Evolutionary conservation across 2,888 invertebrate genomes (phyloP), one percentile per base, ranked within the genome.

Genomic region (Scaptomyza caliginosa): DNA sequence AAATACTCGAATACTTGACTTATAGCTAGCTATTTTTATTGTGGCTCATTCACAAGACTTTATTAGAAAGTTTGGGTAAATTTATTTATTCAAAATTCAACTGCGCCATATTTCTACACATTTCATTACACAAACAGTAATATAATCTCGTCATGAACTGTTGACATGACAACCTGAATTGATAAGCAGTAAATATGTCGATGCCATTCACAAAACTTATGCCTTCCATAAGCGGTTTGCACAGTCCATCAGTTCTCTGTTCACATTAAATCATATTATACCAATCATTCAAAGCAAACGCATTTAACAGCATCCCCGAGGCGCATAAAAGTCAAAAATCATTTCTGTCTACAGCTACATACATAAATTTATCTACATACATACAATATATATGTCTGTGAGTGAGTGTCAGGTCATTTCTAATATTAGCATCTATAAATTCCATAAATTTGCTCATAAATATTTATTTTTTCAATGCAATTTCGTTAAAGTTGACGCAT

Each of bases 381-480:
- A n/a, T n/a, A n/a, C n/a, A n/a, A n/a, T 46, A 10, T 51, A 4
- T 48, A 21, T 42, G 48, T 69, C 54, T 81, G 63, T 71, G 59
- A 62, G 46, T 54, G 50, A n/a, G 23, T 52, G 62, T 40, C 30
- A 55, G 60, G 74, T 71, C 74, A 62, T 59, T 60, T 77, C 71
- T 79, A 83, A 74, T 77, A 77, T 74, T 77, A 70, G 65, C 32
- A 28, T 34, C 77, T 68, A 82, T 75, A 69, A 78, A 82, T 72
- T 66, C 43, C 69, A 67, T 67, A 59, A 56, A 50, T 16, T 16
- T 46, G 60, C 50, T 56, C 59, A 67, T 76, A 49, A 75, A 78
- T 85, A n/a, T n/a, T n/a, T n/a, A n/a, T 69, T 0, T 0, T 68
- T 8, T 3, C 59, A 81, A 71, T 32, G 48, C 30, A 60, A 39